phyloP scores from a whole-genome alignment of 2,888 invertebrate species.

The Apodemia zela region DNA sequence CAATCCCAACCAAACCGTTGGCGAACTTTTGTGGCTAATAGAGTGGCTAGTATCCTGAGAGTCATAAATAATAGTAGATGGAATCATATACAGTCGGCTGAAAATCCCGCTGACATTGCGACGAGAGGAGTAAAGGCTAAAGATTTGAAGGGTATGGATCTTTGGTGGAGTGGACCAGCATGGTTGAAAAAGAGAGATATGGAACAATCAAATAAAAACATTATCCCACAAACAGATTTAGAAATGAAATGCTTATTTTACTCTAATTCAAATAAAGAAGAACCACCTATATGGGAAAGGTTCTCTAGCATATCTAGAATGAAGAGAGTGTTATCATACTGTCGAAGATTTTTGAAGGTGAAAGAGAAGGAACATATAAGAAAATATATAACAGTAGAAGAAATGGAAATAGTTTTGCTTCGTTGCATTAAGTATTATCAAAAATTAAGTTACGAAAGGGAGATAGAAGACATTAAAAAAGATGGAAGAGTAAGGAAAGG shows the following conservation, averaged over 20 bases:
- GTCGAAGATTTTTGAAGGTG: conserved; percentile 24
- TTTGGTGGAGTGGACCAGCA: conserved; percentile 26
- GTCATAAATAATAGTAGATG: conserved; percentile 23
- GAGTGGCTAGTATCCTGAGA: conserved; percentile 24
- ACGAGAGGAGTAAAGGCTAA: conserved; percentile 24
- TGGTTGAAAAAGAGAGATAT: conserved; percentile 19
- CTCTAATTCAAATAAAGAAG: background rate
- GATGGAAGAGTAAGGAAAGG: conserved; percentile 8
- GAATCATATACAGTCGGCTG: conserved; percentile 25
- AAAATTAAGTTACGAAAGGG: conserved; percentile 22
- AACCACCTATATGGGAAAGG: conserved; percentile 23
- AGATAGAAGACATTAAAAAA: conserved; percentile 24
- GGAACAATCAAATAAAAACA: background rate
- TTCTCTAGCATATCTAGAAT: conserved; percentile 27
- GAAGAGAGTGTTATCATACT: conserved; percentile 27
- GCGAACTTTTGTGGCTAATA: conserved; percentile 28
- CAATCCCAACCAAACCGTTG: conserved; percentile 27
- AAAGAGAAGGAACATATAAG: background rate
- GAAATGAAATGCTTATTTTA: conserved; percentile 17
- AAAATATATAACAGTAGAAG: conserved; percentile 13
- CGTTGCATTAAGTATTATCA: no score
- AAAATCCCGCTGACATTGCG: conserved; percentile 29
- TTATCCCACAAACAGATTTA: conserved; percentile 8
- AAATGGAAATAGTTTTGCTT: no score
- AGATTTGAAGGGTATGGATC: conserved; percentile 18